phyloP scores from a whole-genome alignment of 2,888 invertebrate species.

The Polydrusus pterygomalis region DNA sequence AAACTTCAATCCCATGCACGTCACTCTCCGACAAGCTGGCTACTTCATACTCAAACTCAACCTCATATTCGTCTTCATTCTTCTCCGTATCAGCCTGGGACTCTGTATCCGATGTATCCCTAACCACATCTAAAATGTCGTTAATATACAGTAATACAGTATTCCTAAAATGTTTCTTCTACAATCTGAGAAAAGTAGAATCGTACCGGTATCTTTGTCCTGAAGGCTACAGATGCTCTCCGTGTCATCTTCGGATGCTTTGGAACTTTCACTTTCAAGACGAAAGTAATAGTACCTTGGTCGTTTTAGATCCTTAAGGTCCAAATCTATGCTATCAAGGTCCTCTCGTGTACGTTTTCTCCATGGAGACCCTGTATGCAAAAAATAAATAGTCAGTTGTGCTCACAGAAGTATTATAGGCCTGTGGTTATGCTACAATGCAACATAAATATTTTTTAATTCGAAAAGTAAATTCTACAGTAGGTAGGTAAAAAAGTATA shows the following conservation, averaged over 20 bases:
- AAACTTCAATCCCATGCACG: conserved; percentile 62
- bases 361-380: conserved; percentile 58
- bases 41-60: conserved; percentile 71
- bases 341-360: conserved; percentile 59
- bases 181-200: conserved; percentile 4
- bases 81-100: conserved; percentile 59
- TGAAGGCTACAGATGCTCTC: conserved; percentile 80
- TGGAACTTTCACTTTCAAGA: conserved; percentile 72
- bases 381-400: too few species aligned
- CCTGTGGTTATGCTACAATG: too few species aligned
- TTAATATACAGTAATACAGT: conserved; percentile 27
- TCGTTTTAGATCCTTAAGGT: conserved; percentile 58
- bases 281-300: conserved; percentile 63
- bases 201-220: conserved; percentile 80
- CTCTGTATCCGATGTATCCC: conserved; percentile 70
- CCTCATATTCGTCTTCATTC: conserved; percentile 60
- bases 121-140: conserved; percentile 68
- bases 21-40: conserved; percentile 73
- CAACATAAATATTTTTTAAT: too few species aligned
- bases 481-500: too few species aligned
- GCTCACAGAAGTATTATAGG: too few species aligned
- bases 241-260: conserved; percentile 67
- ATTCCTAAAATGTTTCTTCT: conserved; percentile 1
- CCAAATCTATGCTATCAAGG: conserved; percentile 39
- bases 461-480: too few species aligned